Conservation (phyloP, 35 echinoderm and acorn worm genomes). For the Eucidaris tribuloides region DNA sequence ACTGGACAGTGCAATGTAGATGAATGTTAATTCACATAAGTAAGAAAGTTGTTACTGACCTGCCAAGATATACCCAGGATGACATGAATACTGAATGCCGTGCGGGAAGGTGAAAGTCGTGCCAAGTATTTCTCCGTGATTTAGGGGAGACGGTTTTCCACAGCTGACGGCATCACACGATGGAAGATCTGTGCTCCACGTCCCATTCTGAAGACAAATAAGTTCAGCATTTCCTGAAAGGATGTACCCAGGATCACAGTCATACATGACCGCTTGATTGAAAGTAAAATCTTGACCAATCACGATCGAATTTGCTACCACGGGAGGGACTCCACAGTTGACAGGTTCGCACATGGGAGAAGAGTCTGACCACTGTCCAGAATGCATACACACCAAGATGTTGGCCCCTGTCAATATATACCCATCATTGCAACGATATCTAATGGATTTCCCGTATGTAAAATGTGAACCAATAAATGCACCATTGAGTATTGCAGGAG, state of each 20-base stretch:
- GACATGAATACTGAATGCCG: slow-evolving; percentile 11
- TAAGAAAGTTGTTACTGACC: slow-evolving; percentile 20
- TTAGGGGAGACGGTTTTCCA: slow-evolving; percentile 9
- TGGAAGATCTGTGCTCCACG: slow-evolving; percentile 35
- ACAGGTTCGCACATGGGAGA: slow-evolving; percentile 32
- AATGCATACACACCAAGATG: slow-evolving; percentile 19
- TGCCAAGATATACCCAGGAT: slow-evolving; percentile 41
- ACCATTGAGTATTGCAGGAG: not conserved
- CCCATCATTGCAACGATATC: slow-evolving; percentile 55
- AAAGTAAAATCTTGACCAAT: not conserved
- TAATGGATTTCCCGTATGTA: slow-evolving; percentile 32
- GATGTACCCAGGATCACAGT: slow-evolving; percentile 41
- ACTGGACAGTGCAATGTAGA: too few species aligned
- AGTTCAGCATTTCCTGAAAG: not conserved
- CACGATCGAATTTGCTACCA: slow-evolving; percentile 2
- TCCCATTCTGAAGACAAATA: slow-evolving; percentile 25
- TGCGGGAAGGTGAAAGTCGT: not conserved
- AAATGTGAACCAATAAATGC: not conserved
- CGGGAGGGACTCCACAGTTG: slow-evolving; percentile 20
- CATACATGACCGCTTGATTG: slow-evolving; percentile 25
- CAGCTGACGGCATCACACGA: slow-evolving; percentile 45
- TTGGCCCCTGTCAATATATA: slow-evolving; percentile 29
- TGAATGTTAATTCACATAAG: not conserved
- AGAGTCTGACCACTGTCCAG: slow-evolving; percentile 34
- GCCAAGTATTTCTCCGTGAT: slow-evolving; percentile 4